A percentile compares a stretch with the other conserved stretches of the same genome.
Evolutionary conservation across 2,888 invertebrate species (phyloP).

Genomic region (Brachypterus glaber): DNA sequence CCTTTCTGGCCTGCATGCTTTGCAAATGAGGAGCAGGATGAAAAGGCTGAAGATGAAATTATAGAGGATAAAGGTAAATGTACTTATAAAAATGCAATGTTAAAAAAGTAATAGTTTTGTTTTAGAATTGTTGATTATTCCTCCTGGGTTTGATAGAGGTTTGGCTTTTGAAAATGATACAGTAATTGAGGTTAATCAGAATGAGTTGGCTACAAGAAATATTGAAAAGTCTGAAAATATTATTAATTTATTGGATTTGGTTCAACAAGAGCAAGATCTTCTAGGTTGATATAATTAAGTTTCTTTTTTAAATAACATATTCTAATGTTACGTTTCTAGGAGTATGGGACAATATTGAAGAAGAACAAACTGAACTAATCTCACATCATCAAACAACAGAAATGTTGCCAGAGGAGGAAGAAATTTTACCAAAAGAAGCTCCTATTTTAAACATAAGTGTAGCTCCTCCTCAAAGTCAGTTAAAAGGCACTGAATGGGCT

Average conservation of each 20-base stretch:
- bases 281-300: constrained; percentile 39
- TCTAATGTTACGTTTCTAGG: constrained; percentile 24
- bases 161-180: constrained; percentile 50
- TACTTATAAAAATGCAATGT: too few species aligned
- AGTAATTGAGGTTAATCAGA: too few species aligned
- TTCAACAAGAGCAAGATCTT: constrained; percentile 51
- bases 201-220: too few species aligned
- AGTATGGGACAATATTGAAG: constrained; percentile 22
- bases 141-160: constrained; percentile 59
- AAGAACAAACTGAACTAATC: constrained; percentile 18
- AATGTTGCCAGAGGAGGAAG: constrained; percentile 31
- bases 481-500: constrained; percentile 71
- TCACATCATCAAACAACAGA: constrained; percentile 17
- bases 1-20: constrained; percentile 87
- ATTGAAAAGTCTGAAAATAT: too few species aligned
- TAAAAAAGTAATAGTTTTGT: neutral
- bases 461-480: constrained; percentile 36
- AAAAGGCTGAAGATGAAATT: constrained; percentile 43
- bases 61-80: constrained; percentile 18
- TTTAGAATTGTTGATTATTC: constrained; percentile 39
- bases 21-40: constrained; percentile 39
- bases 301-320: constrained; percentile 7
- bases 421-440: constrained; percentile 37
- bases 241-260: constrained; percentile 51
- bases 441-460: constrained; percentile 62